Base-by-base conservation (phyloP, 2,888 invertebrate genomes). In the Macrosoma leucophasiata region DNA sequence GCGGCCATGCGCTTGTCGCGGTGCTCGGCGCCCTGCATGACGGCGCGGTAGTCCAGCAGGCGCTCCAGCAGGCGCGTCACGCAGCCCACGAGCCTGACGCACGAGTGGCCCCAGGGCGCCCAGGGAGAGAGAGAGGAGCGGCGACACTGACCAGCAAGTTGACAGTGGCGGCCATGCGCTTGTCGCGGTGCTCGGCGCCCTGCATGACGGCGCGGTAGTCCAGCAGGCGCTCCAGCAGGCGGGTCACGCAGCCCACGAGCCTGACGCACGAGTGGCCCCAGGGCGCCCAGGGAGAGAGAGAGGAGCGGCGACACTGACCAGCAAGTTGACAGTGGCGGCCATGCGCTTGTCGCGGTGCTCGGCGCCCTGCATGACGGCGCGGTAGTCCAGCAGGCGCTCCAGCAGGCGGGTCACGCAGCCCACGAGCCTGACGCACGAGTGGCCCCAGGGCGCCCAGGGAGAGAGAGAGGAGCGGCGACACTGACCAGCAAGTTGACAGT, bases 151-250 rank as follows among this genome's bases (percentile, higher is more conserved):
- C 94, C 68, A 97, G 84, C 45, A 98, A 84, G 74, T 97, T 97
- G 34, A 97, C 96, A 3, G 97, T 97, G 64, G 97, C 97, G 1
- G 96, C 95, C 96, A 97, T 97, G 39, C 96, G 86, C 66, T 97
- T 97, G 66, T 97, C 96, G 18, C 95, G 86, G 68, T 97, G 96
- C 64, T 97, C 97, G 55, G 97, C 96, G 9, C 96, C 96, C 65
- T 96, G 95, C 84, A 96, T 94, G 2, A 97, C 96, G 56, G 95
- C 95, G 46, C 97, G 89, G 74, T 98, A 98, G 84, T 98, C 97
- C 24, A 97, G 81, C 29, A 98, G 85, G 13, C 96, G 84, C 72
- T 97, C 97, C 47, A 97, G 69, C 20, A 97, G 84, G 6, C 94
- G 86, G 0, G 96, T 96, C 20, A 97, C 94, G 1, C 97, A 97